Evolutionary conservation across 2,113 vertebrate species (phyloP).

Genomic region (Chlorodrepanis virens): DNA sequence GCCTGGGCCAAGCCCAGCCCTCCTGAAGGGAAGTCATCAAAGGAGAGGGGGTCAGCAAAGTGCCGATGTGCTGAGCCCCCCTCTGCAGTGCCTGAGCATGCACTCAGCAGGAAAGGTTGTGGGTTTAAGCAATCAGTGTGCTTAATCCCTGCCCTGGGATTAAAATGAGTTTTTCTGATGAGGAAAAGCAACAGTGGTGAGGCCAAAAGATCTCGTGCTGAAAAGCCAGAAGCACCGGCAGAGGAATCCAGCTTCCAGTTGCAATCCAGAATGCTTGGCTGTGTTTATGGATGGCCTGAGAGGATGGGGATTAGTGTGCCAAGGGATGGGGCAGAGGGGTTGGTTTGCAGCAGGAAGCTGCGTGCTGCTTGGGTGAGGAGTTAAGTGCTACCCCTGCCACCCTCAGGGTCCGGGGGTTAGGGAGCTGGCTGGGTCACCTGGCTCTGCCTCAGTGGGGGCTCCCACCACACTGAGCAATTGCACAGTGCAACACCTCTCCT

Average conservation of each 20-base stretch:
- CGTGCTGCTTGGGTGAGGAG: neutral
- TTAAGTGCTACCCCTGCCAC: neutral
- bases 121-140: neutral
- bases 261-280: accelerated
- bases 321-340: neutral
- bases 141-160: neutral
- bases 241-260: neutral
- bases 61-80: neutral
- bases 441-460: neutral
- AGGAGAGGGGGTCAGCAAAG: neutral
- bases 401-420: neutral
- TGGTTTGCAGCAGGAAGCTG: neutral
- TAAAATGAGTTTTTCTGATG: neutral
- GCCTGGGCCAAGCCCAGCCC: neutral
- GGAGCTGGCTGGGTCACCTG: neutral
- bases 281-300: neutral
- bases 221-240: neutral
- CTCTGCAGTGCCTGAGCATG: neutral
- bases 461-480: neutral
- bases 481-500: neutral
- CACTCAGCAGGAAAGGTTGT: neutral
- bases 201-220: neutral
- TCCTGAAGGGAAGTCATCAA: neutral
- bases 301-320: accelerated
- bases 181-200: neutral